Conservation (phyloP, 2,888 invertebrate genomes). For the Serrognathus titanus region DNA sequence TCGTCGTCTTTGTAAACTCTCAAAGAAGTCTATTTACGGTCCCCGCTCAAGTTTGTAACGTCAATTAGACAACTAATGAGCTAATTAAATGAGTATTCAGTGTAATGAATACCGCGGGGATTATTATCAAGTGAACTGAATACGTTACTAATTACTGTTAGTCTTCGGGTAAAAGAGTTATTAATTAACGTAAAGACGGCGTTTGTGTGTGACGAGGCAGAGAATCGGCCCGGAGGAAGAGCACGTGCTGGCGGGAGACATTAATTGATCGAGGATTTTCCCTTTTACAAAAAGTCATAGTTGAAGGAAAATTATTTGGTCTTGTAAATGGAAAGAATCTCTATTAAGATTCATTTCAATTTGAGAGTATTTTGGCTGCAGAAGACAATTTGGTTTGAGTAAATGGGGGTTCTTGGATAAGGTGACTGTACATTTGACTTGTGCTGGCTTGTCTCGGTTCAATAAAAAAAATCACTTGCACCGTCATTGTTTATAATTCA, state of each 20-base stretch:
- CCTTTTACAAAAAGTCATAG: no score
- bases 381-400: no score
- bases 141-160: conserved; percentile 37
- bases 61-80: conserved; percentile 54
- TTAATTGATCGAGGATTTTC: conserved; percentile 1
- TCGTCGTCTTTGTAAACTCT: conserved; percentile 1
- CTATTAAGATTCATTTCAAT: no score
- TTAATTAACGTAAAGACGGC: conserved; percentile 16
- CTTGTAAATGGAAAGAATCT: no score
- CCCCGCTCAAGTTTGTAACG: conserved; percentile 45
- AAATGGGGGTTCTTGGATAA: no score
- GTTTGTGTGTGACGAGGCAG: conserved; percentile 3
- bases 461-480: no score
- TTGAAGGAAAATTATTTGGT: no score
- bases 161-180: conserved; percentile 17
- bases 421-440: no score
- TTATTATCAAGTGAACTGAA: conserved; percentile 40
- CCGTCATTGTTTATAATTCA: no score
- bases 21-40: conserved; percentile 8
- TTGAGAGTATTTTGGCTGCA: no score
- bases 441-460: no score
- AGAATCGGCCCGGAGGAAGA: not conserved
- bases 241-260: not conserved
- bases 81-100: conserved; percentile 54
- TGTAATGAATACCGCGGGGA: conserved; percentile 48